A percentile compares a stretch with the other conserved stretches of the same genome.
Evolutionary conservation across 1,140 invertebrate species (phyloP).

Genomic region (Acromyrmex echinatior): DNA sequence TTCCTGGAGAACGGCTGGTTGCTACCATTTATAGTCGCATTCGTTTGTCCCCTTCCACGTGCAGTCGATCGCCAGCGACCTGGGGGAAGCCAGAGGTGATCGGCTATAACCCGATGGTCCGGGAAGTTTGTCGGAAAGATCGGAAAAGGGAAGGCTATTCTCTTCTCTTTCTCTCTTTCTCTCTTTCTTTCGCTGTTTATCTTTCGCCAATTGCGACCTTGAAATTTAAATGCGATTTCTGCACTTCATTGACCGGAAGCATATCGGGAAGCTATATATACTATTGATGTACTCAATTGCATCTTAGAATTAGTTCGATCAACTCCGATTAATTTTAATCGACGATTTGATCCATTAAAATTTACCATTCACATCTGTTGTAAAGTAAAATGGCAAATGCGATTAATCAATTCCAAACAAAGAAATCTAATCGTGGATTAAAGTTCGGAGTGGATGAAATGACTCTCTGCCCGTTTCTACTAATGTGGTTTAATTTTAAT

Average conservation of each 20-base stretch:
- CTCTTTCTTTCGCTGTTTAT: background rate
- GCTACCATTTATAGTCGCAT: slow-evolving; percentile 83
- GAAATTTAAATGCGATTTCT: slow-evolving; percentile 77
- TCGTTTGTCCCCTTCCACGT: slow-evolving; percentile 80
- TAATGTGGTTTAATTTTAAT: too few relatives aligned
- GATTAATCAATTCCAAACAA: too few relatives aligned
- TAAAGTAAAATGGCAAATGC: too few relatives aligned
- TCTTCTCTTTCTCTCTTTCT: slow-evolving; percentile 55
- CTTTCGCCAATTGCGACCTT: slow-evolving; percentile 75
- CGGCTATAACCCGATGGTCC: slow-evolving; percentile 56
- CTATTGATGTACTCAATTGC: background rate
- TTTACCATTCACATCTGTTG: too few relatives aligned
- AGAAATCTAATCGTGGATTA: too few relatives aligned
- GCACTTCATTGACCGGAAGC: slow-evolving; percentile 63
- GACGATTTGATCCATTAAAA: too few relatives aligned
- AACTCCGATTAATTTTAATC: too few relatives aligned
- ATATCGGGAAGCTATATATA: background rate
- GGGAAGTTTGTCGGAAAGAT: slow-evolving; percentile 60
- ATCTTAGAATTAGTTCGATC: background rate
- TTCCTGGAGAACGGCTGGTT: slow-evolving; percentile 82
- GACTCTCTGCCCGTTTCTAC: too few relatives aligned
- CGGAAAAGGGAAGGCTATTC: slow-evolving; percentile 65
- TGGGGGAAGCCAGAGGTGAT: slow-evolving; percentile 72
- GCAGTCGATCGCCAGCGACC: slow-evolving; percentile 72
- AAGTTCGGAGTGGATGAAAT: too few relatives aligned